Percentiles rank a stretch among this genome's conserved stretches.
These are phyloP conservation scores for Acleris literana DNA, from an alignment of 2,888 invertebrate species.

Conservation along the genomic window DNA sequence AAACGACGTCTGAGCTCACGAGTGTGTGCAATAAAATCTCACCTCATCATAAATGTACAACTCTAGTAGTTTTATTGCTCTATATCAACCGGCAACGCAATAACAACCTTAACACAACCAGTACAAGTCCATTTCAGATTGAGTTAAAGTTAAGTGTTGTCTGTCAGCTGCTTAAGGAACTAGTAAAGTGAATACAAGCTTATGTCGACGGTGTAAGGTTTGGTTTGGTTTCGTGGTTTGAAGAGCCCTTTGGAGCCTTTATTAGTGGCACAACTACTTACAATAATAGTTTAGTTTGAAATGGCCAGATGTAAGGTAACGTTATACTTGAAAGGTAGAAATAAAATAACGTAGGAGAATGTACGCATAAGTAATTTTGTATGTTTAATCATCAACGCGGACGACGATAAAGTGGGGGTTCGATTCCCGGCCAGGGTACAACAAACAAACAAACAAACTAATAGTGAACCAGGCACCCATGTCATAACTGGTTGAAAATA, in stretches of 20 bases:
- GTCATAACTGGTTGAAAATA: too few relatives aligned
- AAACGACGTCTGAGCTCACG: not conserved
- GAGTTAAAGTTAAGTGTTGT: not conserved
- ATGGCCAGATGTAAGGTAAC: conserved; percentile 7
- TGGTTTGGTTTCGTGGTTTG: not conserved
- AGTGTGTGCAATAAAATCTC: conserved; percentile 24
- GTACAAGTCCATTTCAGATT: conserved; percentile 1
- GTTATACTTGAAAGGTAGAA: conserved; percentile 6
- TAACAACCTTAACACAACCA: conserved; percentile 3
- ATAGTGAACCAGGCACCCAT: too few relatives aligned
- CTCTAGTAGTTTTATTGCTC: conserved; percentile 18
- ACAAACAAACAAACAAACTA: too few relatives aligned
- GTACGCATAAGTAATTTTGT: too few relatives aligned
- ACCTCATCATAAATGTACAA: conserved; percentile 35
- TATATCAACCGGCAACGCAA: not conserved
- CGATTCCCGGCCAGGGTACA: too few relatives aligned
- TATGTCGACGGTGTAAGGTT: not conserved
- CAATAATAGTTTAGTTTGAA: conserved; percentile 20
- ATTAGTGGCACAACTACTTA: conserved; percentile 14
- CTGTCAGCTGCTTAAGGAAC: not conserved
- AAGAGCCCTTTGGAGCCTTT: conserved; percentile 10
- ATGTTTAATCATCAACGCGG: too few relatives aligned
- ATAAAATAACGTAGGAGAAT: too few relatives aligned
- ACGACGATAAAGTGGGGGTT: too few relatives aligned
- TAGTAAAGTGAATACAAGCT: conserved; percentile 13